A percentile compares a stretch with the other conserved stretches of the same genome.
phyloP scores from a whole-genome alignment of 2,113 vertebrate species.

The Hippocampus zosterae region DNA sequence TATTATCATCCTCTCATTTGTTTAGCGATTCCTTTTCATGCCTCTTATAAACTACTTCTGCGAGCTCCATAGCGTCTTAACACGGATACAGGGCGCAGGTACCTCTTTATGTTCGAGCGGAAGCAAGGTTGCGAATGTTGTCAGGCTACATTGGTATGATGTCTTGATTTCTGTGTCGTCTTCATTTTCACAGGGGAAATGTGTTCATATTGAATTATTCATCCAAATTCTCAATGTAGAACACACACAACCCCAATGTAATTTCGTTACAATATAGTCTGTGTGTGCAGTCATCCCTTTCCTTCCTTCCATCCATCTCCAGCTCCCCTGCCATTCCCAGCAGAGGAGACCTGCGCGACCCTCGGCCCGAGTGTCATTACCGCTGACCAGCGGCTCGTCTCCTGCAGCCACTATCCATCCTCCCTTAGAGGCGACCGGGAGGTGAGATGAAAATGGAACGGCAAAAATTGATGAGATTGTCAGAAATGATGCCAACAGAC shows the following conservation, averaged over 20 bases:
- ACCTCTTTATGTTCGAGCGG: constrained; percentile 15
- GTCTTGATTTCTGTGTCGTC: constrained; percentile 48
- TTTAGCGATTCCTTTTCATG: constrained; percentile 40
- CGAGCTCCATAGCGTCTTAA: constrained; percentile 22
- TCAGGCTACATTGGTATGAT: constrained; percentile 43
- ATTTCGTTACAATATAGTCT: constrained; percentile 32
- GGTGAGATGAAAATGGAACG: constrained; percentile 18
- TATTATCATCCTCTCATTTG: constrained; percentile 25
- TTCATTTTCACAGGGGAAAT: constrained; percentile 36
- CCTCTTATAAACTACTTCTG: constrained; percentile 28
- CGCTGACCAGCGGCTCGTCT: constrained; percentile 65
- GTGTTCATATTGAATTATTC: constrained; percentile 54
- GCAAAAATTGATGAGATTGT: constrained; percentile 14
- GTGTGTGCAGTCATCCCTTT: constrained; percentile 36
- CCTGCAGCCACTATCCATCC: constrained; percentile 61
- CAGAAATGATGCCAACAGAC: constrained; percentile 2
- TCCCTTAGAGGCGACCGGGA: constrained; percentile 50
- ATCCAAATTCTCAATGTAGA: constrained; percentile 26
- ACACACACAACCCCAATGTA: constrained; percentile 36
- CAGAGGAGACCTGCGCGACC: constrained; percentile 54
- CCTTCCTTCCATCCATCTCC: constrained; percentile 37
- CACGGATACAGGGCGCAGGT: constrained; percentile 15
- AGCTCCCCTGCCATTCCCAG: constrained; percentile 47
- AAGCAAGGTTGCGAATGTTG: constrained; percentile 28
- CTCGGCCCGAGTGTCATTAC: constrained; percentile 68